Conservation (phyloP, 1,140 invertebrate species). For the Trialeurodes vaporariorum region DNA sequence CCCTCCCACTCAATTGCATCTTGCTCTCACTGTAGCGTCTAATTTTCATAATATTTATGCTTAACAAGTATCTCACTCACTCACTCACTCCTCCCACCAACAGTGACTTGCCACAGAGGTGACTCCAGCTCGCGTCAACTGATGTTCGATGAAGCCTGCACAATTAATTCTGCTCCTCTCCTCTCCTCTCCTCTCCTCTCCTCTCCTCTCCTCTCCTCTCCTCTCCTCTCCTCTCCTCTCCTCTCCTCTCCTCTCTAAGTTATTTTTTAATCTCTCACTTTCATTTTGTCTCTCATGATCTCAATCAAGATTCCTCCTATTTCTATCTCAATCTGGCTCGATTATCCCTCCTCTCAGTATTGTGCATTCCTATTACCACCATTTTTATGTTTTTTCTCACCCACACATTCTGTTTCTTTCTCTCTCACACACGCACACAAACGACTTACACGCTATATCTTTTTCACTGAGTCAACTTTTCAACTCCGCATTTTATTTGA, state of each 20-base stretch:
- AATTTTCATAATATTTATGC: conserved; percentile 1
- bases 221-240: neutral
- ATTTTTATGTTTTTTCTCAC: no score
- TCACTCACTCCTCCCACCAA: neutral
- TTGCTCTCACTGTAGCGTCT: neutral
- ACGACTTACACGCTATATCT: no score
- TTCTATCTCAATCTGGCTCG: neutral
- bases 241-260: neutral
- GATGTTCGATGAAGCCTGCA: neutral
- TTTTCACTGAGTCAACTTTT: no score
- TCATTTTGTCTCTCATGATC: neutral
- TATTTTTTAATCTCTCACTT: no score
- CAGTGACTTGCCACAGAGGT: neutral
- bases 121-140: neutral
- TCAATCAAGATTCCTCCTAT: neutral
- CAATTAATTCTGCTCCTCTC: no score
- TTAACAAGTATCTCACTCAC: neutral
- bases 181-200: neutral
- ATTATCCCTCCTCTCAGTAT: neutral
- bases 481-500: no score
- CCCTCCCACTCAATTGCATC: no score
- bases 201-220: neutral
- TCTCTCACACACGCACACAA: no score
- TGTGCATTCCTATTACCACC: no score
- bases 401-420: no score